Evolutionary conservation across 2,888 invertebrate genomes (phyloP).

Genomic region (Philonicus albiceps): DNA sequence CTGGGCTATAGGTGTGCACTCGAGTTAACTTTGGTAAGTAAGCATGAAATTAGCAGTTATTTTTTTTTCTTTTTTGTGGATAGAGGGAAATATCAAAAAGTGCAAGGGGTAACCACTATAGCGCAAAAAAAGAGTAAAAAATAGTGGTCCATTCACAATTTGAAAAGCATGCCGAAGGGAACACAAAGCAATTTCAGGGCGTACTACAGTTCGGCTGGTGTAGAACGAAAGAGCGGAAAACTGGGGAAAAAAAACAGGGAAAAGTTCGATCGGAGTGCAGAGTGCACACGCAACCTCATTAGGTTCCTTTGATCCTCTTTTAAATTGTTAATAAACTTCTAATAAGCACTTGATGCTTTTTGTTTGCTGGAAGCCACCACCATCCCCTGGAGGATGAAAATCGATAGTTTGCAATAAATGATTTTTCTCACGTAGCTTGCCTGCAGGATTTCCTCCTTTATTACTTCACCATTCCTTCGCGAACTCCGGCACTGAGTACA

Average conservation of each 20-base stretch:
- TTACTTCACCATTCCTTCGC: conserved; percentile 2
- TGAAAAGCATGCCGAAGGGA: not conserved
- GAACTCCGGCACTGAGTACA: not conserved
- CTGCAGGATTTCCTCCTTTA: not conserved
- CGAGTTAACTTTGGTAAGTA: not conserved
- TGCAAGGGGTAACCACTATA: not conserved
- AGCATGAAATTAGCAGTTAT: not conserved
- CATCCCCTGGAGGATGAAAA: not conserved
- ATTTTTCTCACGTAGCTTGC: conserved; percentile 31
- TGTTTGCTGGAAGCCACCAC: not conserved
- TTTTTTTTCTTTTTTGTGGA: not conserved
- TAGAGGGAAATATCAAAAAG: not conserved
- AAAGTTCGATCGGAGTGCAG: not conserved
- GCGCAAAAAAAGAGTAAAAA: not conserved
- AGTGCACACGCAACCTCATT: conserved; percentile 6
- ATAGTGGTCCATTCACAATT: not conserved
- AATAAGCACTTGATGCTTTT: not conserved
- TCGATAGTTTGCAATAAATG: conserved; percentile 37
- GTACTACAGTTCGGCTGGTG: not conserved
- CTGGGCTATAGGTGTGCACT: not conserved
- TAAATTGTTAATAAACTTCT: conserved; percentile 28
- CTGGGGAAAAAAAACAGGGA: not conserved
- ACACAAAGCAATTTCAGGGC: not conserved
- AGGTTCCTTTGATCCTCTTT: not conserved
- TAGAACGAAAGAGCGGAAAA: not conserved